These are phyloP conservation scores for Smithornis capensis DNA, from an alignment of 2,113 vertebrate genomes.

Conservation along the genomic window DNA sequence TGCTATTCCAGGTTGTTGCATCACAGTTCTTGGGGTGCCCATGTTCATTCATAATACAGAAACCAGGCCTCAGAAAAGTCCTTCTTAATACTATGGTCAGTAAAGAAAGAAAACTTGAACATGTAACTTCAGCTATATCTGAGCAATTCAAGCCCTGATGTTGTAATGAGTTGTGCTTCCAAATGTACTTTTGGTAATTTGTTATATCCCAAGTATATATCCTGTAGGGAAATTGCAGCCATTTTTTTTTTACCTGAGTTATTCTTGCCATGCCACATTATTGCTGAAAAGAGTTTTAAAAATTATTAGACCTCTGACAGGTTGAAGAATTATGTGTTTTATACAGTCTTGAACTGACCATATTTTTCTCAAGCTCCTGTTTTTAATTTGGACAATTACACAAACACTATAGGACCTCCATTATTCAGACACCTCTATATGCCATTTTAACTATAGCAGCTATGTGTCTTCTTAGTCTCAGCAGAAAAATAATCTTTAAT, in stretches of 20 bases:
- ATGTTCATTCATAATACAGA: rapidly evolving
- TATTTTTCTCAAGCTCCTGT: constrained; percentile 39
- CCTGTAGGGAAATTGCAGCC: constrained; percentile 34
- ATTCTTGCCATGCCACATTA: constrained; percentile 41
- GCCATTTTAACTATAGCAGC: not conserved
- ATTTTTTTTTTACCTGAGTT: constrained; percentile 42
- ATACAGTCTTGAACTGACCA: not conserved
- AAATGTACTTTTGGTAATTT: constrained; percentile 46
- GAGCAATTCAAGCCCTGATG: not conserved
- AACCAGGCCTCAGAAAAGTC: not conserved
- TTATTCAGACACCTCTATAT: constrained; percentile 7
- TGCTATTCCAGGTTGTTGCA: not conserved
- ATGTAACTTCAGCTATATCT: not conserved
- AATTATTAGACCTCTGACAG: constrained; percentile 13
- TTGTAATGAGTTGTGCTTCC: constrained; percentile 30
- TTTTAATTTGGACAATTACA: constrained; percentile 50
- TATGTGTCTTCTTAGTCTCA: not conserved
- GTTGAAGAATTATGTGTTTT: constrained; percentile 6
- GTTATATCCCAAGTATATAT: not conserved
- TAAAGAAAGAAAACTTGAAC: not conserved
- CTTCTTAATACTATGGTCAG: not conserved
- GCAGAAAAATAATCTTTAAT: not conserved
- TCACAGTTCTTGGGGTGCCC: not conserved
- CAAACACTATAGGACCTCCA: constrained; percentile 23
- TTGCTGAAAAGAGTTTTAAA: constrained; percentile 30